Evolutionary conservation across 2,113 vertebrate species (phyloP).

Genomic region (Synodontis membranacea): DNA sequence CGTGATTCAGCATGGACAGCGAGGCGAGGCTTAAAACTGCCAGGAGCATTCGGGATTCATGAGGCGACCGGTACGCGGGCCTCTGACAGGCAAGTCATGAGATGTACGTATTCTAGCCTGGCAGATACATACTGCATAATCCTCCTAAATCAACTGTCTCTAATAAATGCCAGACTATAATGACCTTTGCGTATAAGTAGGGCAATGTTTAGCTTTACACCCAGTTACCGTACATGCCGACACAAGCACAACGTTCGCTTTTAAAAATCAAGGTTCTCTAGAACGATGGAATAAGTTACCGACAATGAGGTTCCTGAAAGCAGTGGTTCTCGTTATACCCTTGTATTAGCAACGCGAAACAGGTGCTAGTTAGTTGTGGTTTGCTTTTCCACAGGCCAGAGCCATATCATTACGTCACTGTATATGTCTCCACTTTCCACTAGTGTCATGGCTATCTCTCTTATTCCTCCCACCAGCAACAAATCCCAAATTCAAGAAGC

Average conservation of each 20-base stretch:
- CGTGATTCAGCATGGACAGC: background rate
- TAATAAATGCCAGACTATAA: constrained; percentile 75
- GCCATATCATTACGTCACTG: too few species aligned
- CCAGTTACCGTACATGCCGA: constrained; percentile 69
- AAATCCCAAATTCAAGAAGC: too few species aligned
- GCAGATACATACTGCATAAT: constrained; percentile 76
- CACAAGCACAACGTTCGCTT: constrained; percentile 42
- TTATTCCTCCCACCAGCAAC: too few species aligned
- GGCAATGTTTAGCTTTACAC: constrained; percentile 73
- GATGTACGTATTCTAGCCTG: constrained; percentile 73
- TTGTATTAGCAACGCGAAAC: too few species aligned
- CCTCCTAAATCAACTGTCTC: constrained; percentile 74
- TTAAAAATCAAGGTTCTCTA: background rate
- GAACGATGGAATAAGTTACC: background rate
- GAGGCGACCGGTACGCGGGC: constrained; percentile 60
- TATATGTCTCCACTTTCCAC: too few species aligned
- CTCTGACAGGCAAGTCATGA: constrained; percentile 43
- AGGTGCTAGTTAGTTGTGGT: too few species aligned
- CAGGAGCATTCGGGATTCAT: constrained; percentile 61
- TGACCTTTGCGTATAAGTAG: constrained; percentile 76
- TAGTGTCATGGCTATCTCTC: too few species aligned
- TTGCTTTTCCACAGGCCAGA: too few species aligned
- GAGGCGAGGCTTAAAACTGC: constrained; percentile 66
- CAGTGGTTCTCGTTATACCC: background rate
- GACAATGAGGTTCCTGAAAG: background rate